Evolutionary conservation across 2,113 vertebrate genomes (phyloP), one percentile per base, ranked within the genome.

Genomic region (Maccullochella peelii): DNA sequence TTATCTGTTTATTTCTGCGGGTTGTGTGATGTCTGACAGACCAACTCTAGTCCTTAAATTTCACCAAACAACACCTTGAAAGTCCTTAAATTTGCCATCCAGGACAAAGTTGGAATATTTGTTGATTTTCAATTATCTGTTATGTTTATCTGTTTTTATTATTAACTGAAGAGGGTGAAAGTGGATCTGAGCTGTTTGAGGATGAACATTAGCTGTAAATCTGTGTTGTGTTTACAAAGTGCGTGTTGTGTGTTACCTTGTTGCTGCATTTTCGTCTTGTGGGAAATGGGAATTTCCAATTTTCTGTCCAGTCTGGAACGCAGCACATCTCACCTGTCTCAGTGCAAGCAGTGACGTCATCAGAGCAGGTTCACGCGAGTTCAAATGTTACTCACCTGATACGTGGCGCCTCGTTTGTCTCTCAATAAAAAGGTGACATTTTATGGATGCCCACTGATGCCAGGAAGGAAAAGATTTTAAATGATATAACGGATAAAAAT

Each of bases 251-350:
- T 42, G 9, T 11, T 33, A 33, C 30, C 21, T 47, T 58, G 55
- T 30, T 23, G 40, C 25, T 33, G 58, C 21, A 54, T 50, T 5
- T 23, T 40, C 68, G 23, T 8, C 47, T 23, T 18, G 16, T 1
- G 27, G 4, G 36, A 74, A 68, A 38, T 12, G 59, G 44, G 36
- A 72, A 83, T 76, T 33, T 75, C 25, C 61, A 14, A 38, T 58
- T 71, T 76, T 72, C 52, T 55, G 21, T 66, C 40, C 0, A 52
- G 6, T 42, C n/a, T 71, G 27, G 59, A 73, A 78, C 1, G 40
- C 75, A 78, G 49, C 81, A 38, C 3, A 10, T 11, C 47, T 62
- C 69, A 30, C 33, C 65, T 27, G 73, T 63, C 10, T 11, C 38
- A 38, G 23, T 6, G n/a, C 10, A 2, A n/a, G 55, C 57, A 30